These are phyloP conservation scores for Steinernema scapterisci DNA, from an alignment of 2,888 invertebrate species.

Conservation along the genomic window DNA sequence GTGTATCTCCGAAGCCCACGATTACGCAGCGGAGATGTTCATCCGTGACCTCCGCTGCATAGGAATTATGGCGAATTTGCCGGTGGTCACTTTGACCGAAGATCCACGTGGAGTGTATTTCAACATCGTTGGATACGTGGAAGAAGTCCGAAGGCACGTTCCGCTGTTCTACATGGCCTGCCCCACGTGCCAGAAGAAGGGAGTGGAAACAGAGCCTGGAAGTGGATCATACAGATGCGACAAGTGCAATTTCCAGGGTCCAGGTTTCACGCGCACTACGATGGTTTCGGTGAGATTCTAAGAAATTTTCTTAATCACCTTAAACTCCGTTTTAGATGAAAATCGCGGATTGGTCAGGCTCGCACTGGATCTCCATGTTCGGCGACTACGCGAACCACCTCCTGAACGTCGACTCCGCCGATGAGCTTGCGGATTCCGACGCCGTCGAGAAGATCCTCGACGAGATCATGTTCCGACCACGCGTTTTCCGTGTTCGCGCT, in stretches of 20 bases:
- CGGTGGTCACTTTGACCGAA: not conserved
- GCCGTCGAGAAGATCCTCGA: not conserved
- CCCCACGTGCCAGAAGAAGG: not conserved
- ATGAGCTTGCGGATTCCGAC: not conserved
- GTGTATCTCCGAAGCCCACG: slow-evolving; percentile 1
- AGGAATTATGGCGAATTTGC: not conserved
- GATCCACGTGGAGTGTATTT: slow-evolving; percentile 4
- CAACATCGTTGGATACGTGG: not conserved
- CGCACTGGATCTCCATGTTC: slow-evolving; percentile 2
- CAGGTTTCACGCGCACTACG: not conserved
- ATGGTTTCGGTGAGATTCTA: not conserved
- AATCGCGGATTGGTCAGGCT: slow-evolving; percentile 7
- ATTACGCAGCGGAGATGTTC: not conserved
- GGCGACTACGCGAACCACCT: not conserved
- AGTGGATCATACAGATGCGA: not conserved
- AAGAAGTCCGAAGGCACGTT: not conserved
- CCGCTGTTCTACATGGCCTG: slow-evolving; percentile 1
- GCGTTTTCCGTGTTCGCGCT: not conserved
- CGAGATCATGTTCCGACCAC: not conserved
- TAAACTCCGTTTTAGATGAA: not conserved
- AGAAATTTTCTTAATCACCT: not conserved
- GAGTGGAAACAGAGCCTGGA: not conserved
- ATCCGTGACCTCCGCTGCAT: not conserved
- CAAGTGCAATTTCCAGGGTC: not conserved
- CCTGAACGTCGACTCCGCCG: not conserved